phyloP scores from a whole-genome alignment of 2,888 invertebrate species.

The Zhuqinia jingwanae region DNA sequence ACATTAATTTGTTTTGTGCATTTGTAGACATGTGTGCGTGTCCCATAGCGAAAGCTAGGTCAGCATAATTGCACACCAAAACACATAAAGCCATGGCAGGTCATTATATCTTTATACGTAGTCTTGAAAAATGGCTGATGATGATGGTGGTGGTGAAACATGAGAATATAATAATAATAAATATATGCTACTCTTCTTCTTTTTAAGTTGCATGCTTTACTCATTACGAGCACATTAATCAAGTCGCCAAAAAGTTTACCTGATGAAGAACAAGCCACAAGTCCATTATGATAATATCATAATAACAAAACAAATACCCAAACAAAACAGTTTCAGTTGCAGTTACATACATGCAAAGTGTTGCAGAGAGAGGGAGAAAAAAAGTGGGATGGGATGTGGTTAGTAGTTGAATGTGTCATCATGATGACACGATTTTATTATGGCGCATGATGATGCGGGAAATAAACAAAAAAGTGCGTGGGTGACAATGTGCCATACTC shows the following conservation, averaged over 20 bases:
- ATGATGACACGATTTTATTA: slow-evolving; percentile 12
- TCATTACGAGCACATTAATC: slow-evolving; percentile 61
- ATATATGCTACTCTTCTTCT: too few species aligned
- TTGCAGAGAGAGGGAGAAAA: background rate
- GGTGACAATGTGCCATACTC: slow-evolving; percentile 47
- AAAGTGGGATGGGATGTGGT: slow-evolving; percentile 3
- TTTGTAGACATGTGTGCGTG: slow-evolving; percentile 61
- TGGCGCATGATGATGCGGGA: slow-evolving; percentile 37
- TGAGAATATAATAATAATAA: too few species aligned
- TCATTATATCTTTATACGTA: too few species aligned
- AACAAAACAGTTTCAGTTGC: background rate
- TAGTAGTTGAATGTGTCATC: background rate
- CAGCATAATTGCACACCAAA: too few species aligned
- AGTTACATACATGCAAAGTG: background rate
- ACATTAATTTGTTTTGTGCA: slow-evolving; percentile 58
- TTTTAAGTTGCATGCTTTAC: slow-evolving; percentile 29
- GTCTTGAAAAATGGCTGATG: too few species aligned
- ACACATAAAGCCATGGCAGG: too few species aligned
- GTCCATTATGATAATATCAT: slow-evolving; percentile 8
- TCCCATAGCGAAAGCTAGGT: too few species aligned
- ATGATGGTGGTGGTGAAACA: too few species aligned
- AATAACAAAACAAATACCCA: background rate
- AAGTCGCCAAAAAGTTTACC: slow-evolving; percentile 35
- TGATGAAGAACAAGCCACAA: background rate
- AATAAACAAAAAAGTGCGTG: slow-evolving; percentile 61